These are phyloP conservation scores for Elgaria multicarinata DNA, from an alignment of 2,113 vertebrate species.

Conservation along the genomic window DNA sequence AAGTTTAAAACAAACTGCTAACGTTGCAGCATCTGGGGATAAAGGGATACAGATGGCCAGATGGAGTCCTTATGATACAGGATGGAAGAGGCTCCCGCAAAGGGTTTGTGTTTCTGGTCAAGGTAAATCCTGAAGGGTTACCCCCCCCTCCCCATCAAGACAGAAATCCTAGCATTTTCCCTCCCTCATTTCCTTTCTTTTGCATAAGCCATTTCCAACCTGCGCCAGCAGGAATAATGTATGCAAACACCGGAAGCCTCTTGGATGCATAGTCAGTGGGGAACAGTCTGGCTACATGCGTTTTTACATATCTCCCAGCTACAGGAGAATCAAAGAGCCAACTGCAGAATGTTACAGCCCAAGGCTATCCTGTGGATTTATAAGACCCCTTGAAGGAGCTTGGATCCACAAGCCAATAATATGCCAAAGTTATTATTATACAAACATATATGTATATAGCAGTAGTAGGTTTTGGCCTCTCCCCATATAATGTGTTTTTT, in stretches of 20 bases:
- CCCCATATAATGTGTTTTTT: neutral
- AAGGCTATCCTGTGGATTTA: constrained; percentile 66
- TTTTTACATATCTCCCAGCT: constrained; percentile 68
- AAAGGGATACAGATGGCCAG: neutral
- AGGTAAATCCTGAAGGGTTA: constrained; percentile 12
- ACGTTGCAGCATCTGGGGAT: neutral
- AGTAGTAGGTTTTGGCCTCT: constrained; percentile 43
- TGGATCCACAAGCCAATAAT: constrained; percentile 45
- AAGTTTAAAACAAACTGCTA: constrained; percentile 10
- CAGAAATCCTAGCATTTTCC: constrained; percentile 21
- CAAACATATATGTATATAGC: constrained; percentile 57
- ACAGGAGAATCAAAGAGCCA: constrained; percentile 62
- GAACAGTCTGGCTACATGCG: constrained; percentile 65
- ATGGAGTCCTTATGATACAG: neutral
- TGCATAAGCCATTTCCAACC: constrained; percentile 45
- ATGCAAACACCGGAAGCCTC: constrained; percentile 62
- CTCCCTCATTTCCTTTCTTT: neutral
- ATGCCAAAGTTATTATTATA: constrained; percentile 53
- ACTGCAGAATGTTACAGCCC: constrained; percentile 62
- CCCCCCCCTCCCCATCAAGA: rapidly evolving
- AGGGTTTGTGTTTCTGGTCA: neutral
- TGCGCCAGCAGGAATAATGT: constrained; percentile 59
- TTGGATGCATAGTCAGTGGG: constrained; percentile 63
- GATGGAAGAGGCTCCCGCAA: rapidly evolving
- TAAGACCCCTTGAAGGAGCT: constrained; percentile 60